A percentile compares a stretch with the other conserved stretches of the same genome.
phyloP scores from a whole-genome alignment of 2,113 vertebrate genomes.

The Salvelinus namaycush region DNA sequence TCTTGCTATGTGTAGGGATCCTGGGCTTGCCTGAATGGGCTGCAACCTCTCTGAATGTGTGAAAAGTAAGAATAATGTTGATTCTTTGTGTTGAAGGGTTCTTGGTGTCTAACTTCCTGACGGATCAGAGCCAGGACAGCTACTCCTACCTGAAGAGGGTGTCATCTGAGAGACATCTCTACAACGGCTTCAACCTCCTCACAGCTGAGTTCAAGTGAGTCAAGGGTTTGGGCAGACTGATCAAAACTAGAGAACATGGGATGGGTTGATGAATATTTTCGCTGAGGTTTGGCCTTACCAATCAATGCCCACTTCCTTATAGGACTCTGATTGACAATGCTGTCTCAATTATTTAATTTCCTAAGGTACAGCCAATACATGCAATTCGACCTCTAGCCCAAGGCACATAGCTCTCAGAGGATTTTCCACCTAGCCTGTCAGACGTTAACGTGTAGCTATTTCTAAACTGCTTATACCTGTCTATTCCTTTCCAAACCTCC shows the following conservation, averaged over 20 bases:
- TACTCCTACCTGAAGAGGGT: slow-evolving; percentile 93
- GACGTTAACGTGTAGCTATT: too few relatives aligned
- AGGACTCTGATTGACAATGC: background rate
- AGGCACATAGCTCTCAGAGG: too few relatives aligned
- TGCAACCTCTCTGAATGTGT: too few relatives aligned
- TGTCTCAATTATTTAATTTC: too few relatives aligned
- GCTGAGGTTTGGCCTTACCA: background rate
- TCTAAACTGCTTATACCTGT: too few relatives aligned
- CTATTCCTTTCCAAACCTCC: background rate
- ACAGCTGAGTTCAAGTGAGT: slow-evolving; percentile 93
- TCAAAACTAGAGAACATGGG: background rate
- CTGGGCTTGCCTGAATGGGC: too few relatives aligned
- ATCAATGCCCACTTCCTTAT: background rate
- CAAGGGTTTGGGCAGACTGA: slow-evolving; percentile 1
- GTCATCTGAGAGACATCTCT: slow-evolving; percentile 86
- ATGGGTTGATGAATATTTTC: background rate
- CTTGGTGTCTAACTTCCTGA: slow-evolving; percentile 90
- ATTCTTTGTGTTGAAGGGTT: slow-evolving; percentile 74
- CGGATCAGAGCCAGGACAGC: slow-evolving; percentile 80
- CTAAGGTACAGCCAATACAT: too few relatives aligned
- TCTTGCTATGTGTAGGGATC: too few relatives aligned
- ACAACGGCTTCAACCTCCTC: slow-evolving; percentile 97
- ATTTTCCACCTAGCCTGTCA: too few relatives aligned
- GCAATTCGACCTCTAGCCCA: too few relatives aligned
- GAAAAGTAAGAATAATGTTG: background rate